Evolutionary conservation across 2,888 invertebrate species (phyloP), one percentile per base, ranked within the genome.

Genomic region (Herminia tarsipennalis): DNA sequence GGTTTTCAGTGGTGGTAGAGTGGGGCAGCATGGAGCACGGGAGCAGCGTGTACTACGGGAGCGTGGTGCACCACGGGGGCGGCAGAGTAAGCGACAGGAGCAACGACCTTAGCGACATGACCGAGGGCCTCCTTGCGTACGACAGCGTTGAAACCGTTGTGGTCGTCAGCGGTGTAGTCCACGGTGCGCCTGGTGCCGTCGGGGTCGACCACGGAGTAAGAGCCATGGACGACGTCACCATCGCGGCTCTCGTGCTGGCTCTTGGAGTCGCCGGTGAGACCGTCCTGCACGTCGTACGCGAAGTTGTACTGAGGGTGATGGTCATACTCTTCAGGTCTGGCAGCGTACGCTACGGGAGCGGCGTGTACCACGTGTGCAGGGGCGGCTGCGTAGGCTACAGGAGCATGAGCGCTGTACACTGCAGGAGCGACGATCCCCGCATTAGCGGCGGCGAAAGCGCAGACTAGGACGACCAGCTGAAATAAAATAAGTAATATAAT

Each of bases 11-110:
- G 86, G 88, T 66, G 92, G 95, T 65, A 70, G 92, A 93, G 67
- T 94, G 94, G 94, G 93, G 95, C 94, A 92, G 94, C 57, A 37
- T 70, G 56, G 16, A 51, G 56, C 0, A 76, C 50, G 4, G 67
- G 69, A 4, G 69, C 49, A 5, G 58, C 37, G 22, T 62, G 45
- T n/a, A 51, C 55, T 0, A 66, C 53, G 0, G 64, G 66, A 1
- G 71, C n/a, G n/a, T n/a, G n/a, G n/a, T n/a, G n/a, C n/a, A n/a
- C n/a, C n/a, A n/a, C n/a, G n/a, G 68, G 92, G 3, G 74, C 66
- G 5, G 68, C 47, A n/a, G 58, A 61, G 42, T 62, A 63, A n/a
- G 63, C 53, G 1, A 70, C 59, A 14, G 71, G 67, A 4, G 72
- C 67, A 41, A 71, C 74, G 5, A 76, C 67, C 58, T 77, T 81